Evolutionary conservation across 2,113 vertebrate genomes (phyloP).

Genomic region (Petaurus breviceps): DNA sequence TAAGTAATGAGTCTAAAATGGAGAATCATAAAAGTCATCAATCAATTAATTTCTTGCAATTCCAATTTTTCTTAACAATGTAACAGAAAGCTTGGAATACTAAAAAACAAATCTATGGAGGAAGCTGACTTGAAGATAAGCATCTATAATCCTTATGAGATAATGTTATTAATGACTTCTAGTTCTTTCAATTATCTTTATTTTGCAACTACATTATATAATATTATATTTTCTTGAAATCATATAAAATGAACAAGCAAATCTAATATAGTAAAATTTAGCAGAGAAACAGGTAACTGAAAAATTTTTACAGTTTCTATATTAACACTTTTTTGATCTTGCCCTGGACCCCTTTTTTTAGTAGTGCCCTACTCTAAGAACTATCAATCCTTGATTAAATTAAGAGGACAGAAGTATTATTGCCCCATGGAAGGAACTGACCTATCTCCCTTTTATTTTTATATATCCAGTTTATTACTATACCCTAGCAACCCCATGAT

Average conservation of each 20-base stretch:
- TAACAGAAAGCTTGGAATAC: background rate
- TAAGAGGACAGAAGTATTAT: background rate
- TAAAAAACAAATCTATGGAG: constrained; percentile 8
- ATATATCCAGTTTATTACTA: no score
- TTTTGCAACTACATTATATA: constrained; percentile 2
- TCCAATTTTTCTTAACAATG: background rate
- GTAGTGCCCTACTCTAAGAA: no score
- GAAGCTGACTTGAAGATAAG: background rate
- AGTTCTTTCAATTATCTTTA: background rate
- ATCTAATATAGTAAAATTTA: background rate
- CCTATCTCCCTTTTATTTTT: no score
- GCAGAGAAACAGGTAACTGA: no score
- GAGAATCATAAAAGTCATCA: constrained; percentile 1
- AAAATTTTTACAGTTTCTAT: no score
- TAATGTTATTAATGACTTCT: background rate
- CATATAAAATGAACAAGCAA: background rate
- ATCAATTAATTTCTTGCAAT: constrained; percentile 4
- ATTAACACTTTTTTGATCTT: no score
- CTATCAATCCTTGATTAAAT: no score
- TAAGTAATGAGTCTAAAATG: constrained; percentile 32
- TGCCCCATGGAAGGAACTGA: background rate
- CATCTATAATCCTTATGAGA: background rate
- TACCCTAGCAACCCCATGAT: background rate
- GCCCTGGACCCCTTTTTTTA: no score
- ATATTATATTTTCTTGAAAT: background rate